Conservation (phyloP, 2,797 vertebrate species). For the Poecilia wingei region DNA sequence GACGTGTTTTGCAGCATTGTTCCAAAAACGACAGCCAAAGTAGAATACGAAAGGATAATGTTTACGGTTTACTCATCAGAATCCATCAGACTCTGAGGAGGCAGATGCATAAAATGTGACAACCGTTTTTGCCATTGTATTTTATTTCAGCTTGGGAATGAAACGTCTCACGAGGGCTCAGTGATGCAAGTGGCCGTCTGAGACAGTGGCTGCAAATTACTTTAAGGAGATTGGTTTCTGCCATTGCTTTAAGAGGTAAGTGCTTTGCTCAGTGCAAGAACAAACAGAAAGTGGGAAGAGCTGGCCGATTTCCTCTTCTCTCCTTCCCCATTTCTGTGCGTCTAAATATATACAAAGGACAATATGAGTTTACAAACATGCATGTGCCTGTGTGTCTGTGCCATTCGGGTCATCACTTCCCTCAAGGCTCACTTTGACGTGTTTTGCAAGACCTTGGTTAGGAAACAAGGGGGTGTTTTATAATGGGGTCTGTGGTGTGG, state of each 20-base stretch:
- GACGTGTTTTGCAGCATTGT: not conserved
- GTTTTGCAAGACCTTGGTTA: slow-evolving; percentile 39
- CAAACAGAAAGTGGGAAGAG: slow-evolving; percentile 47
- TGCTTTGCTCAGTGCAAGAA: slow-evolving; percentile 50
- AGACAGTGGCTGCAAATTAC: slow-evolving; percentile 70
- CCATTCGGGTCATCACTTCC: slow-evolving; percentile 11
- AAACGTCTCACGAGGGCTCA: slow-evolving; percentile 62
- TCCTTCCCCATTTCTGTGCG: slow-evolving; percentile 4
- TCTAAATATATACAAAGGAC: slow-evolving; percentile 12
- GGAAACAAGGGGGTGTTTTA: slow-evolving; percentile 70
- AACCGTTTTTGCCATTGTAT: slow-evolving; percentile 37
- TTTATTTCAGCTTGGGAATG: slow-evolving; percentile 57
- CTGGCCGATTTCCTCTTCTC: not conserved
- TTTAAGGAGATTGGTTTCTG: slow-evolving; percentile 70
- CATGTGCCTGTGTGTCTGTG: slow-evolving; percentile 15
- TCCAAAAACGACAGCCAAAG: slow-evolving; percentile 16
- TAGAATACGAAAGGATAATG: slow-evolving; percentile 16
- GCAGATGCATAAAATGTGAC: slow-evolving; percentile 31
- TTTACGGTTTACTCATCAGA: slow-evolving; percentile 40
- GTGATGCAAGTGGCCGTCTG: slow-evolving; percentile 64
- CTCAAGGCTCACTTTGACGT: slow-evolving; percentile 39
- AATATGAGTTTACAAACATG: slow-evolving; percentile 8
- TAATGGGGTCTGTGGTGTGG: slow-evolving; percentile 32
- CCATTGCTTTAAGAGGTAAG: slow-evolving; percentile 48
- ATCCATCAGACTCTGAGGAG: slow-evolving; percentile 32